These are phyloP conservation scores for Campoletis sonorensis DNA, from an alignment of 1,140 invertebrate genomes.

Conservation along the genomic window DNA sequence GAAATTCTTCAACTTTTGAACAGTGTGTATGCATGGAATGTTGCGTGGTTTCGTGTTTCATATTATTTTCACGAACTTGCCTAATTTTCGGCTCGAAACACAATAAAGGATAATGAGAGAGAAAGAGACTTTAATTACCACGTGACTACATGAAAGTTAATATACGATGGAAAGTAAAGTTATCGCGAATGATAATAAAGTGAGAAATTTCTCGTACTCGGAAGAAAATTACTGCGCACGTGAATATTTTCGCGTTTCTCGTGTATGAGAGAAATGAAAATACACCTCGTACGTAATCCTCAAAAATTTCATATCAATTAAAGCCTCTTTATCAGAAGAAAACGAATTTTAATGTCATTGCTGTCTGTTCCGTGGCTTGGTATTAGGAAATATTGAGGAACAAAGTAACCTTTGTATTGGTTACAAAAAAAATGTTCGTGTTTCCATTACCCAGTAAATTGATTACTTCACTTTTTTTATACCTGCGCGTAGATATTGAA, in stretches of 20 bases:
- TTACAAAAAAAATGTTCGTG: not conserved
- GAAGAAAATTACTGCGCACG: not conserved
- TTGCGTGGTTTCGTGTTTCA: not conserved
- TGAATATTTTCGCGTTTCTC: not conserved
- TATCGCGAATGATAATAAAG: not conserved
- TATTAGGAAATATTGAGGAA: no score
- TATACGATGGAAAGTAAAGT: not conserved
- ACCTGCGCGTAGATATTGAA: not conserved
- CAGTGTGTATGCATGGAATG: not conserved
- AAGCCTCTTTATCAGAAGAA: not conserved
- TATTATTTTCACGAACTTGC: not conserved
- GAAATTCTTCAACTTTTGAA: not conserved
- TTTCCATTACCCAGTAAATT: no score
- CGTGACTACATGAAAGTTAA: not conserved
- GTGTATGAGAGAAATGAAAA: not conserved
- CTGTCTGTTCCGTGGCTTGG: not conserved
- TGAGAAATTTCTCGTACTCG: not conserved
- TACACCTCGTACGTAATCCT: not conserved
- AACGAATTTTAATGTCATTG: not conserved
- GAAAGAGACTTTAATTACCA: not conserved
- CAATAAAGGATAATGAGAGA: no score
- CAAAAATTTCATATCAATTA: not conserved
- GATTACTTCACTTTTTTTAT: not conserved
- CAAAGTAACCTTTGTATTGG: no score
- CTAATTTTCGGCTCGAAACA: not conserved